These are phyloP conservation scores for Discoglossus pictus DNA, from an alignment of 2,797 vertebrate species.

Conservation along the genomic window DNA sequence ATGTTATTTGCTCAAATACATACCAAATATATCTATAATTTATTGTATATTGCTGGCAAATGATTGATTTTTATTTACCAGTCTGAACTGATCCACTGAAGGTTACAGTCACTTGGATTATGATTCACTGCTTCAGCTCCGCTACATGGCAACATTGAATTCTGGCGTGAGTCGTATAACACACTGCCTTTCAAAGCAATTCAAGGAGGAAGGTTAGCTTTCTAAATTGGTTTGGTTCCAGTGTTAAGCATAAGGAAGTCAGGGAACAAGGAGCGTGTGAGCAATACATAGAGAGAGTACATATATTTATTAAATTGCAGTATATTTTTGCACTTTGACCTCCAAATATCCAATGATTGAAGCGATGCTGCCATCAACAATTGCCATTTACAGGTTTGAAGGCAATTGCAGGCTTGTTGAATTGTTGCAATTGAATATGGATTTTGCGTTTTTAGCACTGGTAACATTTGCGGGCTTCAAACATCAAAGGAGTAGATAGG, in stretches of 20 bases:
- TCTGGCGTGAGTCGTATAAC: constrained; percentile 4
- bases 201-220: constrained; percentile 21
- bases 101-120: constrained; percentile 9
- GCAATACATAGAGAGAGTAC: background rate
- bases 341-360: too few relatives aligned
- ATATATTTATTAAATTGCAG: constrained; percentile 5
- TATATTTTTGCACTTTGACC: too few relatives aligned
- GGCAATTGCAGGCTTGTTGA: too few relatives aligned
- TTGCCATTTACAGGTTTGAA: too few relatives aligned
- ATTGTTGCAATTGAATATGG: too few relatives aligned
- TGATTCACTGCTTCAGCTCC: constrained; percentile 8
- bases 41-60: constrained; percentile 10
- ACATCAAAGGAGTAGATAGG: too few relatives aligned
- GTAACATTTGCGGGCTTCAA: too few relatives aligned
- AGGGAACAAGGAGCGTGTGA: background rate
- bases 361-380: too few relatives aligned
- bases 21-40: constrained; percentile 1
- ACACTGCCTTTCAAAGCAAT: constrained; percentile 1
- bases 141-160: background rate
- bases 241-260: background rate
- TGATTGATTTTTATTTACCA: constrained; percentile 33
- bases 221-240: constrained; percentile 3
- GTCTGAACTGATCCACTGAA: constrained; percentile 23
- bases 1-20: constrained; percentile 3
- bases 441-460: too few relatives aligned